Percentiles rank a stretch among this genome's conserved stretches.
phyloP scores from a whole-genome alignment of 2,797 vertebrate species.

The Poeciliopsis paucimaculata region DNA sequence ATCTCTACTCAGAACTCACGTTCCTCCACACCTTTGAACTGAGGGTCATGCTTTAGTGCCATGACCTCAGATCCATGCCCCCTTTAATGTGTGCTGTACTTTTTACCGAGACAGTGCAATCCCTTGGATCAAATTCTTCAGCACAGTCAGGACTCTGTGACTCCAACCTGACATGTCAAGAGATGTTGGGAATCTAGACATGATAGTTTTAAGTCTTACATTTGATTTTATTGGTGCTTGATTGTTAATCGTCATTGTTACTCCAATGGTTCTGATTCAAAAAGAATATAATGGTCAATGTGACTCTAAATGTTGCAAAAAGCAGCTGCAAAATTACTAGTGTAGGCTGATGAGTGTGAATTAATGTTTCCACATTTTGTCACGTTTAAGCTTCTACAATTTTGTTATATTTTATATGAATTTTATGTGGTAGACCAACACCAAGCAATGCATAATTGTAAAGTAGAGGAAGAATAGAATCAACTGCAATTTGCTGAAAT shows the following conservation, averaged over 20 bases:
- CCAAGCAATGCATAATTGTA: background rate
- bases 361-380: background rate
- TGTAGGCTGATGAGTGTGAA: conserved; percentile 29
- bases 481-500: background rate
- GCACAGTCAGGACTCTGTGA: conserved; percentile 33
- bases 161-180: conserved; percentile 54
- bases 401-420: background rate
- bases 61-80: conserved; percentile 72
- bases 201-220: conserved; percentile 28
- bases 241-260: conserved; percentile 30
- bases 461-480: background rate
- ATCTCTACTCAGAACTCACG: conserved; percentile 65
- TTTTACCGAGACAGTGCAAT: conserved; percentile 70
- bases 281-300: background rate
- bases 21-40: conserved; percentile 80
- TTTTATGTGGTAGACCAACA: background rate
- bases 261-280: background rate
- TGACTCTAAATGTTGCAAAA: background rate
- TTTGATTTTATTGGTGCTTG: conserved; percentile 40
- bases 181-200: conserved; percentile 39
- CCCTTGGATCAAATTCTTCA: conserved; percentile 68
- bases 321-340: conserved; percentile 34
- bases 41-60: conserved; percentile 68
- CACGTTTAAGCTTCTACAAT: background rate
- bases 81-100: conserved; percentile 42